These are phyloP conservation scores for Oreortyx pictus DNA, from an alignment of 2,797 vertebrate genomes.

Conservation along the genomic window DNA sequence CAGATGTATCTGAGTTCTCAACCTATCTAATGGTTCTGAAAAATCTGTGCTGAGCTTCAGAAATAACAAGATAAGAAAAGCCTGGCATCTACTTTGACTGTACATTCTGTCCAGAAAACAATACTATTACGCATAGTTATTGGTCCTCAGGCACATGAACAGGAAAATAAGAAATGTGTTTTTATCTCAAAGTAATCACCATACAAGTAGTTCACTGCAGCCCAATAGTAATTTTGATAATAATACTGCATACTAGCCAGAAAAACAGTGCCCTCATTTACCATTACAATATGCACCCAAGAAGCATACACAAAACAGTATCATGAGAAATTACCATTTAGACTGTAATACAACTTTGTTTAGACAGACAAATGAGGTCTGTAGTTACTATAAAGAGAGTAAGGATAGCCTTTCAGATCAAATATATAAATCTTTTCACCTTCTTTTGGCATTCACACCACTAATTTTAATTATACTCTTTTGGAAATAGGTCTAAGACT, in stretches of 20 bases:
- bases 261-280: neutral
- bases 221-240: neutral
- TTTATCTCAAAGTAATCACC: neutral
- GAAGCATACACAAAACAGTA: neutral
- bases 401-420: neutral
- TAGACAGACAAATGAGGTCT: neutral
- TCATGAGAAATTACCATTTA: neutral
- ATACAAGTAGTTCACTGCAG: neutral
- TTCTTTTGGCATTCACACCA: neutral
- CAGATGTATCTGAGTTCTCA: neutral
- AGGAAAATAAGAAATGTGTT: neutral
- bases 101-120: neutral
- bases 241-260: neutral
- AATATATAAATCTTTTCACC: neutral
- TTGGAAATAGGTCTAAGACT: neutral
- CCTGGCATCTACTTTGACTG: neutral
- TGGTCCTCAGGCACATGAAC: neutral
- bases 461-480: constrained; percentile 8
- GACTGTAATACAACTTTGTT: neutral
- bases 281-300: neutral
- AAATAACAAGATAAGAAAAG: neutral
- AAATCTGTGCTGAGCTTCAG: neutral
- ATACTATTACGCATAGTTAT: neutral
- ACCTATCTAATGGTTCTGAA: neutral
- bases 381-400: neutral